Conservation (phyloP, 1,140 invertebrate genomes). For the Drosophila pallidifrons region DNA sequence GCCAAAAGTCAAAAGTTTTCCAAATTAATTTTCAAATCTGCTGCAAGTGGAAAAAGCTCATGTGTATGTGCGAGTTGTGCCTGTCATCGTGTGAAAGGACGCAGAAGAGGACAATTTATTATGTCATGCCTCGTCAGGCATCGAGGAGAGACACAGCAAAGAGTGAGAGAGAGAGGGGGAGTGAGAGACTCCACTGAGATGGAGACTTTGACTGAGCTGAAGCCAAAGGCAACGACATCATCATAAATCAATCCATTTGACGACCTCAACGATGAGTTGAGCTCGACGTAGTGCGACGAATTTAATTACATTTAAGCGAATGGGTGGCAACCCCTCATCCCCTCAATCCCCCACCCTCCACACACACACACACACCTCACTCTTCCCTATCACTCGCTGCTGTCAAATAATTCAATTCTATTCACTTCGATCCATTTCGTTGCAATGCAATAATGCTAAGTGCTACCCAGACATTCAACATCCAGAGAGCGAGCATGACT, state of each 20-base stretch:
- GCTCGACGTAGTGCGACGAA: conserved; percentile 41
- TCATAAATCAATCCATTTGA: conserved; percentile 83
- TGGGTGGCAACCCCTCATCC: conserved; percentile 27
- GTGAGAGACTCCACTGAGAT: background rate
- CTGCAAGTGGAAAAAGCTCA: conserved; percentile 34
- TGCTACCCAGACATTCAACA: conserved; percentile 44
- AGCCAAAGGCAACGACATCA: conserved; percentile 52
- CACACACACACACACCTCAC: background rate
- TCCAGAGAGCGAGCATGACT: conserved; percentile 46
- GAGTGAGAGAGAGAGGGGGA: background rate
- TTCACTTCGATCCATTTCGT: conserved; percentile 55
- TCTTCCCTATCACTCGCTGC: background rate
- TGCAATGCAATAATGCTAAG: conserved; percentile 76
- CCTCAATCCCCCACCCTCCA: no score
- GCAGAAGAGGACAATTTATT: conserved; percentile 61
- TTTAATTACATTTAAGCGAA: conserved; percentile 79
- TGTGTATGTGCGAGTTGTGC: conserved; percentile 38
- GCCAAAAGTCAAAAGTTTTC: conserved; percentile 60
- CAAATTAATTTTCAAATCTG: conserved; percentile 70
- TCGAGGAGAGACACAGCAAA: background rate
- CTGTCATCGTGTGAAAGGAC: conserved; percentile 45
- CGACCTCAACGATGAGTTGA: conserved; percentile 47
- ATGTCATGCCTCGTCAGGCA: conserved; percentile 67
- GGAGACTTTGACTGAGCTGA: background rate
- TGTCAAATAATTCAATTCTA: conserved; percentile 67